Evolutionary conservation across 2,113 vertebrate genomes (phyloP), one percentile per base, ranked within the genome.

Genomic region (Semnopithecus entellus): DNA sequence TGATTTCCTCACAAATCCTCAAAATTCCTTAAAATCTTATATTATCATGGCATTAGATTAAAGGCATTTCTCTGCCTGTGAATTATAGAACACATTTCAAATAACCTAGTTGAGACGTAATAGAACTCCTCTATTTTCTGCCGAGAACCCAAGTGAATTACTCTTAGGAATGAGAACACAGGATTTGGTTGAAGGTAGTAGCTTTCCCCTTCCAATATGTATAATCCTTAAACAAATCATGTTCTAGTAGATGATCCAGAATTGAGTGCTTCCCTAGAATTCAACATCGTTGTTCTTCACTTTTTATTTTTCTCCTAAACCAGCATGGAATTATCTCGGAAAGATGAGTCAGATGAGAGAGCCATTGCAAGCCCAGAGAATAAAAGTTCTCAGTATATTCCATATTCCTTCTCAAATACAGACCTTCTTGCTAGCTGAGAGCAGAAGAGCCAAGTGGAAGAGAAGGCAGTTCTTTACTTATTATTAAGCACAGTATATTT

Each of bases 231-330:
- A 88, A 78, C 40, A 61, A 96, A 85, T 50, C 9, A 45, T 80
- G 38, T 48, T 20, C n/a, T 72, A n/a, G 43, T 22, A 48, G 61
- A 50, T 68, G 40, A 86, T 25, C 70, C 45, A 90, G 52, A 95
- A 73, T 38, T n/a, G 30, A 72, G 83, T 61, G 27, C 23, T 59
- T n/a, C 73, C 23, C 78, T 70, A 70, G 70, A 90, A 64, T 97
- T 79, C 94, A 91, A 70, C 5, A 6, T 45, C 43, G 7, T 50
- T 75, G 25, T 20, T 64, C 68, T 88, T 88, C 76, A 94, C 25
- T 92, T 91, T 73, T 91, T 66, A n/a, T 91, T 52, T 93, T 97
- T 64, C 23, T 22, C 13, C 20, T 87, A 52, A 96, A 59, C n/a
- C 88, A 91, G 13, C 66, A 35, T 22, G 73, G 35, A 48, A 61